Evolutionary conservation across 2,888 invertebrate species (phyloP), one percentile per base, ranked within the genome.

Genomic region (Helleia helle): DNA sequence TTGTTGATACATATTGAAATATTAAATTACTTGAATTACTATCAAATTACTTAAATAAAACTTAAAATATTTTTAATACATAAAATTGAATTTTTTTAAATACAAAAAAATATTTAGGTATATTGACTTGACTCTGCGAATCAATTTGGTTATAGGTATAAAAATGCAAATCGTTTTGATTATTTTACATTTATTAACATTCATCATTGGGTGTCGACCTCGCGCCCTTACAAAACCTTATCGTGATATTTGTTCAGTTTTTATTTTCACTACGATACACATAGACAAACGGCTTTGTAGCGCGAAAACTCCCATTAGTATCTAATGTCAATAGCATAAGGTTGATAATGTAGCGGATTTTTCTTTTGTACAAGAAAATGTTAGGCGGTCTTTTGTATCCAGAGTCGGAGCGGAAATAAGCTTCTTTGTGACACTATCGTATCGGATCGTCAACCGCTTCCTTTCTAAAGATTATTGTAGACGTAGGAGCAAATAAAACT

Each of bases 151-250:
- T 15, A 14, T 62, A 66, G 69, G 71, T 52, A 71, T 25, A 45
- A 52, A 56, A 50, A 11, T 36, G 29, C 34, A 14, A 46, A 45
- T 41, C 5, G 47, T 25, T 46, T 48, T 43, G 43, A 22, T 22
- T 46, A 46, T 51, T 44, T 47, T 46, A 40, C 27, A 58, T 58
- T 54, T 65, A 67, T 60, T 73, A 67, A 56, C 55, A 65, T 56
- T 55, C 56, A 64, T 64, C 74, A 74, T 67, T 71, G 73, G 67
- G 52, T 43, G 43, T 42, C 77, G 68, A 77, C 79, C 79, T 79
- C 77, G 66, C 80, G 80, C 80, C 80, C 79, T 76, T 68, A 74
- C 76, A 74, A 70, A 74, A 71, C 71, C 71, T 81, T 81, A 81
- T 81, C 80, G 61, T 56, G 65, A 72, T 76, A 77, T 81, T 81